phyloP scores from a whole-genome alignment of 2,113 vertebrate genomes.

The Ceyx cyanopectus region DNA sequence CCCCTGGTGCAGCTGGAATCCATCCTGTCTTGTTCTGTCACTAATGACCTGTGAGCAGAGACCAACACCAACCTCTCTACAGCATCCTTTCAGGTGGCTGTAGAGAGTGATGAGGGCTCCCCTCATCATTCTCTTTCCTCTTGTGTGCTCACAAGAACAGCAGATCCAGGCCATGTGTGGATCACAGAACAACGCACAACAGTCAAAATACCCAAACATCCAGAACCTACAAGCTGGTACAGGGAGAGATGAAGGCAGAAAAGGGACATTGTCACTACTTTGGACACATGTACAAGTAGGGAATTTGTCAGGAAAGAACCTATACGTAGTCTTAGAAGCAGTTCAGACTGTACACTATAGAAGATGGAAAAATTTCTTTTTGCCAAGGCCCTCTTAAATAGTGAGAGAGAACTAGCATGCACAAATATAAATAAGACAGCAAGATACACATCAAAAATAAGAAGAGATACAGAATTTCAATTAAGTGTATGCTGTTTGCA shows the following conservation, averaged over 20 bases:
- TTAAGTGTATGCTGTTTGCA: neutral
- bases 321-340: neutral
- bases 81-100: too few relatives aligned
- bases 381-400: neutral
- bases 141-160: neutral
- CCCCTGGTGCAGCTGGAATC: too few relatives aligned
- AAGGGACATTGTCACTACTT: neutral
- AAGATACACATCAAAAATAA: neutral
- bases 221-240: neutral
- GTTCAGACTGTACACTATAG: fast-evolving
- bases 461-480: neutral
- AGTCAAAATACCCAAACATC: neutral
- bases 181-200: neutral
- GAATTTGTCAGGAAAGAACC: neutral
- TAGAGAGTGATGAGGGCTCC: too few relatives aligned
- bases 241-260: neutral
- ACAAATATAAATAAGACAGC: neutral
- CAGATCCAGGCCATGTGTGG: neutral
- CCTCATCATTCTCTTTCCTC: too few relatives aligned
- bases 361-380: neutral
- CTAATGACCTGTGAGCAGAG: too few relatives aligned
- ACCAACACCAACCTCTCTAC: too few relatives aligned
- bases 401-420: neutral
- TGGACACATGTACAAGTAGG: neutral
- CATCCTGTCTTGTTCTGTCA: too few relatives aligned